Conservation (phyloP, 2,888 invertebrate genomes). For the Isoperla grammatica region DNA sequence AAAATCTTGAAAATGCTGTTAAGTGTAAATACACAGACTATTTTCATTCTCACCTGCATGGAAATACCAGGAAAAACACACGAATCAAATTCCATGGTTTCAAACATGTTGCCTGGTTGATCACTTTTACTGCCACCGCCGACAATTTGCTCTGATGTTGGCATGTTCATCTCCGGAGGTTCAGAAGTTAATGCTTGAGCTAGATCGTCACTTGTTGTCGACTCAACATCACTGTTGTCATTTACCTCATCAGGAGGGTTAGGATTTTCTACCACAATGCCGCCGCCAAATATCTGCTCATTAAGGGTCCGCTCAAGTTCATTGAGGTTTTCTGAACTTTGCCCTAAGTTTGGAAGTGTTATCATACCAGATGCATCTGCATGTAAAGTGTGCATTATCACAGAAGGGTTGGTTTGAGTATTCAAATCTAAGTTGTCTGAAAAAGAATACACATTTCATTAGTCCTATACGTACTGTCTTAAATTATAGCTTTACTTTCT, state of each 20-base stretch:
- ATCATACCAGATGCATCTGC: constrained; percentile 43
- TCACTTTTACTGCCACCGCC: neutral
- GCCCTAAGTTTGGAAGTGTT: constrained; percentile 40
- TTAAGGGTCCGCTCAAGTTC: constrained; percentile 44
- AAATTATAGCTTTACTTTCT: too few species aligned
- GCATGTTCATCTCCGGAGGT: neutral
- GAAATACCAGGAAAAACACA: constrained; percentile 33
- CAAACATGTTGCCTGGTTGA: constrained; percentile 3
- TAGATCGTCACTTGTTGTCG: constrained; percentile 22
- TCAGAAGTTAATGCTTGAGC: constrained; percentile 15
- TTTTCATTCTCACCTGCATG: constrained; percentile 30
- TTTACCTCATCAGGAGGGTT: neutral
- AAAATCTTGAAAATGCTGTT: too few species aligned
- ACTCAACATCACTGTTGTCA: constrained; percentile 15
- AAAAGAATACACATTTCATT: too few species aligned
- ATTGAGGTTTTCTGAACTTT: constrained; percentile 42
- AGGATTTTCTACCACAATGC: neutral
- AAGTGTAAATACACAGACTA: neutral
- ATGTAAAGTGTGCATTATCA: constrained; percentile 40
- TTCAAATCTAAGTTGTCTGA: constrained; percentile 28
- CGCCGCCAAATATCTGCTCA: constrained; percentile 39
- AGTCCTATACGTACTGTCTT: too few species aligned
- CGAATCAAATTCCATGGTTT: constrained; percentile 30
- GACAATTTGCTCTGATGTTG: neutral
- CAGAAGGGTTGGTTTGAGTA: constrained; percentile 33